phyloP scores from a whole-genome alignment of 2,797 vertebrate genomes.

The Schizopygopsis malacanthus region DNA sequence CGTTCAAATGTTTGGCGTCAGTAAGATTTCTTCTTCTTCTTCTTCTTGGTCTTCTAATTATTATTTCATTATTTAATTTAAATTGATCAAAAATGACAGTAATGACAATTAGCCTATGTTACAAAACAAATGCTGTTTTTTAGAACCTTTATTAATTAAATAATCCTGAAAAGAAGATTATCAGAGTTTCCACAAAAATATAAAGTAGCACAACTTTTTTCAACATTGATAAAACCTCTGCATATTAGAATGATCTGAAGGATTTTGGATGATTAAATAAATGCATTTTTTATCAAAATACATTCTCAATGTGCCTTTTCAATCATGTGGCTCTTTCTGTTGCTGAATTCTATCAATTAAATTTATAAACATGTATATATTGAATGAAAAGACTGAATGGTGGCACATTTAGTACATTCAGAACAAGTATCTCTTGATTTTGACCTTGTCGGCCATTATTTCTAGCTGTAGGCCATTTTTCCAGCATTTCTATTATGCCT shows the following conservation, averaged over 20 bases:
- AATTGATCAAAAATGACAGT: neutral
- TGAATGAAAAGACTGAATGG: neutral
- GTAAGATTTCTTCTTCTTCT: neutral
- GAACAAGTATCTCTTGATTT: constrained; percentile 54
- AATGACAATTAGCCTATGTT: neutral
- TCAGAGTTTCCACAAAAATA: neutral
- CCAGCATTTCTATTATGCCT: constrained; percentile 49
- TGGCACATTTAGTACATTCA: constrained; percentile 36
- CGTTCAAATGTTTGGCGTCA: neutral
- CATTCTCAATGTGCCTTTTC: neutral
- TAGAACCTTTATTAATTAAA: neutral
- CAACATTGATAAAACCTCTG: neutral
- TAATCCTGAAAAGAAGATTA: neutral
- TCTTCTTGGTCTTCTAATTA: neutral
- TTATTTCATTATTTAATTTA: neutral
- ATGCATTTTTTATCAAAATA: neutral
- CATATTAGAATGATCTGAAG: neutral
- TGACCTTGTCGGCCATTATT: constrained; percentile 58
- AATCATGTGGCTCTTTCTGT: neutral
- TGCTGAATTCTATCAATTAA: neutral
- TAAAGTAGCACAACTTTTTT: neutral
- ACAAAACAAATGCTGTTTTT: neutral
- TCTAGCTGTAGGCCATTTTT: constrained; percentile 38
- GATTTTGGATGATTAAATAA: neutral
- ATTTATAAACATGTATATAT: neutral